A percentile compares a stretch with the other conserved stretches of the same genome.
Conservation (phyloP, 2,113 vertebrate species). For the Onychorhynchus coronatus region DNA sequence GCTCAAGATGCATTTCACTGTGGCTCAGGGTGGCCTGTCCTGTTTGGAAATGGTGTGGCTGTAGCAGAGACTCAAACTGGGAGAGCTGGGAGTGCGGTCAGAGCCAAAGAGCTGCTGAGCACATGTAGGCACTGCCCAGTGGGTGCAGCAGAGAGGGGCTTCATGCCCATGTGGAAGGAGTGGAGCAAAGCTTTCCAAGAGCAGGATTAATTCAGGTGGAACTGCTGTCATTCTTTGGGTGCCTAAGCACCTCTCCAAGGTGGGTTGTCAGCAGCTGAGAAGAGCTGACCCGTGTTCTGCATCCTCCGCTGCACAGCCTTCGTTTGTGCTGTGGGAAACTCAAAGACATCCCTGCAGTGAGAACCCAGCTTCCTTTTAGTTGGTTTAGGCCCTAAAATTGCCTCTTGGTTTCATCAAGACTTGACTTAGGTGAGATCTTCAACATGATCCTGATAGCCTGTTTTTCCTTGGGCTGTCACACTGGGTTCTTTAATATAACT, state of each 20-base stretch:
- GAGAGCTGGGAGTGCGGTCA: background rate
- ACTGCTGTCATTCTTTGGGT: background rate
- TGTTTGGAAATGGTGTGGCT: background rate
- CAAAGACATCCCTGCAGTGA: background rate
- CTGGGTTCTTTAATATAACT: background rate
- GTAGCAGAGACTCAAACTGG: background rate
- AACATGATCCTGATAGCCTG: fast-evolving
- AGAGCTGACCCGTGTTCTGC: background rate
- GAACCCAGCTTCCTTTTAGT: no score
- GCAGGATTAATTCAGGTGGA: background rate
- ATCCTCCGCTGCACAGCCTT: background rate
- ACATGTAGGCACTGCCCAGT: background rate
- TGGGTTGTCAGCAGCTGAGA: background rate
- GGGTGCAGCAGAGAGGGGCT: background rate
- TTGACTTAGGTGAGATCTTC: background rate
- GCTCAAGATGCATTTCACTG: background rate
- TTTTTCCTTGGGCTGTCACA: background rate
- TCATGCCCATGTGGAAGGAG: background rate
- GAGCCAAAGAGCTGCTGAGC: background rate
- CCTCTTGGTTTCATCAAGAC: background rate
- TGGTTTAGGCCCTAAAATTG: background rate
- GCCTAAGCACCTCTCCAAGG: background rate
- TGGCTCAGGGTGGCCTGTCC: background rate
- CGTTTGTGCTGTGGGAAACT: background rate
- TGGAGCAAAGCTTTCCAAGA: background rate